Evolutionary conservation across 2,113 vertebrate genomes (phyloP), one percentile per base, ranked within the genome.

Genomic region (Loxodonta africana): DNA sequence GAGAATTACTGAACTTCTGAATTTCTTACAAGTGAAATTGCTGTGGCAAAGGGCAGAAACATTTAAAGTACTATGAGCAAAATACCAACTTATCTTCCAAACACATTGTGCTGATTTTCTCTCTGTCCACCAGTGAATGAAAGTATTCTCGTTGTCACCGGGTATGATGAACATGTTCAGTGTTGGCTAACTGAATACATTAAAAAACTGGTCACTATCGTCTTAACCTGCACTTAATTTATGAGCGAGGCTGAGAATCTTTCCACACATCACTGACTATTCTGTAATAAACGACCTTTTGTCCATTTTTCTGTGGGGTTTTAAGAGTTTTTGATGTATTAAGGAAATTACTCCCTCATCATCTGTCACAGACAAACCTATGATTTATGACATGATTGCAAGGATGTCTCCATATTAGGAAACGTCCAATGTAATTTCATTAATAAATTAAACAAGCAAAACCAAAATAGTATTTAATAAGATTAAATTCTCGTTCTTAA

Each of bases 1-100:
- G 82, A 91, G 30, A 90, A 65, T 77, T 67, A 53, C 57, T 76
- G 60, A 89, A 94, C 83, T 77, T 82, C 69, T 94, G 18, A 78
- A 78, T 67, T 71, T 95, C 80, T 83, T 44, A 1, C 15, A 53
- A 65, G 30, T 51, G 74, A 37, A 46, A 62, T 0, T 76, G 69
- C 33, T 63, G 30, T 44, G 57, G 53, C 41, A 76, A 21, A 73
- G 33, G 33, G n/a, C 18, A 20, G 20, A 37, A 33, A 28, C 26
- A 67, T 73, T 73, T 73, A 88, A 37, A 88, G 60, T 62, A 25
- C 0, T 37, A 41, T 62, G 37, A 83, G 80, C 12, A 57, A 67
- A 77, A 46, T 17, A 67, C 67, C 33, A 25, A 51, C 41, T 1
- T 53, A 57, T 37, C 33, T 81, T 83, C 69, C 57, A n/a, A 14